These are phyloP conservation scores for Albula glossodonta DNA, from an alignment of 2,113 vertebrate genomes.

Conservation along the genomic window DNA sequence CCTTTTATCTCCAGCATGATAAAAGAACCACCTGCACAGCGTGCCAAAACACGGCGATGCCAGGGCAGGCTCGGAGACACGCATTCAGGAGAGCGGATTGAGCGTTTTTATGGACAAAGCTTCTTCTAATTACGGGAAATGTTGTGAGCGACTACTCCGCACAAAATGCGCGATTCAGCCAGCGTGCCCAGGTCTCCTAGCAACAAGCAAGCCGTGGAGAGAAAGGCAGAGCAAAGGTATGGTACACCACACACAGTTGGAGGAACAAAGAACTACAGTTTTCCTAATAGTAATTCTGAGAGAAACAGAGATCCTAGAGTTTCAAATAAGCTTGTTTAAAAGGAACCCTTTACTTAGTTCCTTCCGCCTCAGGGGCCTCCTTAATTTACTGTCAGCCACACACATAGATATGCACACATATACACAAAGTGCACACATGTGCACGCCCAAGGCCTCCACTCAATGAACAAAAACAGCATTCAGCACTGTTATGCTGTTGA, in stretches of 20 bases:
- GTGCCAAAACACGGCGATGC: background rate
- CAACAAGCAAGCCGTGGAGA: background rate
- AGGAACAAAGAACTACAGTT: background rate
- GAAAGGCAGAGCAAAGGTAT: background rate
- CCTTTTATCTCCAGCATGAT: background rate
- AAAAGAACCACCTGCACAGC: background rate
- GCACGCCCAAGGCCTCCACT: background rate
- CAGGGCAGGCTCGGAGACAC: background rate
- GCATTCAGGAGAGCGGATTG: background rate
- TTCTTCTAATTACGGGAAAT: background rate
- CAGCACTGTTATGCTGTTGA: too few species aligned
- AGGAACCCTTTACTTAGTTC: background rate
- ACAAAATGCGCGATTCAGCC: background rate
- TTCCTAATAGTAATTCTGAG: background rate
- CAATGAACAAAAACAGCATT: background rate
- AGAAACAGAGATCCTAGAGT: background rate
- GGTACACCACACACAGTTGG: background rate
- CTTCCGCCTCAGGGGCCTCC: background rate
- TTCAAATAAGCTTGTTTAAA: background rate
- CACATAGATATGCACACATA: background rate
- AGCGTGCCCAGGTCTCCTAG: background rate
- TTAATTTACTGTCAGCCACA: background rate
- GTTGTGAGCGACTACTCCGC: background rate
- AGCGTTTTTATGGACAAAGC: background rate
- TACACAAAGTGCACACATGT: background rate